Conservation (phyloP, 2,797 vertebrate species). For the Esox masquinongy region DNA sequence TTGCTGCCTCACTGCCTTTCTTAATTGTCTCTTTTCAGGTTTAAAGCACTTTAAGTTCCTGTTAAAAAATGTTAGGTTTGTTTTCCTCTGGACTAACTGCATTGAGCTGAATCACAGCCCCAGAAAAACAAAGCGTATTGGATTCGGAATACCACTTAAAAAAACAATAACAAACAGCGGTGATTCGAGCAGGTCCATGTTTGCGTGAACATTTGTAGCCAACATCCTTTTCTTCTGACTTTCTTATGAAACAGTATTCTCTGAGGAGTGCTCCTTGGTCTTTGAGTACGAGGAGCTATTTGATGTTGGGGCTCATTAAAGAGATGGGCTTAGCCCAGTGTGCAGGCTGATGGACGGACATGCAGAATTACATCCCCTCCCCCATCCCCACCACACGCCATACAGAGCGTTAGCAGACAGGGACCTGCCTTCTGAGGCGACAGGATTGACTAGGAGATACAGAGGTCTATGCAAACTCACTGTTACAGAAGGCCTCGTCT, state of each 20-base stretch:
- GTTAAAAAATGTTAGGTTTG: slow-evolving; percentile 3
- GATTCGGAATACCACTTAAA: slow-evolving; percentile 4
- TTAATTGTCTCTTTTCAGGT: slow-evolving; percentile 31
- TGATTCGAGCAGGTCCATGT: not conserved
- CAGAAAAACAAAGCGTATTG: slow-evolving; percentile 5
- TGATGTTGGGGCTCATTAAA: slow-evolving; percentile 61
- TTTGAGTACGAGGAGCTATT: slow-evolving; percentile 47
- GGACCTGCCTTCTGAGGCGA: slow-evolving; percentile 44
- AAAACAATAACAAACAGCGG: not conserved
- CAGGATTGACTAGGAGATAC: slow-evolving; percentile 43
- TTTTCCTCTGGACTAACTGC: slow-evolving; percentile 23
- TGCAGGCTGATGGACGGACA: slow-evolving; percentile 28
- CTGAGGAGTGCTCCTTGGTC: not conserved
- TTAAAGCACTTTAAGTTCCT: slow-evolving; percentile 16
- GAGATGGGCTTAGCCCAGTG: slow-evolving; percentile 55
- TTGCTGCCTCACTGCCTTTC: slow-evolving; percentile 17
- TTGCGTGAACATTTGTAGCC: not conserved
- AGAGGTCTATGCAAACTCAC: slow-evolving; percentile 72
- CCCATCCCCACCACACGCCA: not conserved
- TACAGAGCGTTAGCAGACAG: slow-evolving; percentile 21
- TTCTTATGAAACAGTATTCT: not conserved
- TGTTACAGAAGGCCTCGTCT: slow-evolving; percentile 92
- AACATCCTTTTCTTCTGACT: not conserved
- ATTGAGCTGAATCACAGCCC: not conserved
- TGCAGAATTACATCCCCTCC: slow-evolving; percentile 42